Evolutionary conservation across 2,797 vertebrate species (phyloP).

Genomic region (Ceryle rudis): DNA sequence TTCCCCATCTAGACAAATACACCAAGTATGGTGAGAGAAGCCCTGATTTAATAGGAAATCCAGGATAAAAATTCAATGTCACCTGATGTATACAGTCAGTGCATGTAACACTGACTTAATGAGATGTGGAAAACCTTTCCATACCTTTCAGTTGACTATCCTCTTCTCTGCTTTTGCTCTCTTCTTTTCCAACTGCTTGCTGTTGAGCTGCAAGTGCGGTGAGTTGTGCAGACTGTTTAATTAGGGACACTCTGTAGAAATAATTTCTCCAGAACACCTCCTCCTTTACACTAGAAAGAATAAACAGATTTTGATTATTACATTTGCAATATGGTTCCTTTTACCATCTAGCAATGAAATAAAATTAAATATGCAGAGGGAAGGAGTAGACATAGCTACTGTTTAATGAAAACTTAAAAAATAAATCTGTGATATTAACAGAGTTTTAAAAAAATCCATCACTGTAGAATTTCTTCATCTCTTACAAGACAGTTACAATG

Average conservation of each 20-base stretch:
- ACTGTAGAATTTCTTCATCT: background rate
- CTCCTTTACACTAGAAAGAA: constrained; percentile 88
- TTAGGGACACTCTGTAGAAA: constrained; percentile 93
- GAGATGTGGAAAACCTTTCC: background rate
- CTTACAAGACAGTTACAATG: background rate
- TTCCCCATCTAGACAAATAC: background rate
- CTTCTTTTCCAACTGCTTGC: constrained; percentile 82
- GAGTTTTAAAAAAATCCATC: background rate
- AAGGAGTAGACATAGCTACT: background rate
- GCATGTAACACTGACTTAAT: background rate
- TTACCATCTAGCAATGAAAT: background rate
- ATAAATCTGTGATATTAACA: background rate
- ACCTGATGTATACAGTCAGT: background rate
- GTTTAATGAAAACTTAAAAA: background rate
- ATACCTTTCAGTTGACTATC: constrained; percentile 84
- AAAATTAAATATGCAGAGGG: background rate
- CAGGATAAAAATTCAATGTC: background rate
- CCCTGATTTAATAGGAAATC: background rate
- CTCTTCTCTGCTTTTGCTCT: constrained; percentile 61
- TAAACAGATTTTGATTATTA: background rate
- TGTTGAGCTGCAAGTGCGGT: constrained; percentile 90
- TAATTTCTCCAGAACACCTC: constrained; percentile 96
- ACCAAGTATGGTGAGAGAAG: background rate
- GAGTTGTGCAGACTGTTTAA: constrained; percentile 93
- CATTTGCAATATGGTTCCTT: background rate